Evolutionary conservation across 2,888 invertebrate genomes (phyloP), one percentile per base, ranked within the genome.

Genomic region (Limenitis camilla): DNA sequence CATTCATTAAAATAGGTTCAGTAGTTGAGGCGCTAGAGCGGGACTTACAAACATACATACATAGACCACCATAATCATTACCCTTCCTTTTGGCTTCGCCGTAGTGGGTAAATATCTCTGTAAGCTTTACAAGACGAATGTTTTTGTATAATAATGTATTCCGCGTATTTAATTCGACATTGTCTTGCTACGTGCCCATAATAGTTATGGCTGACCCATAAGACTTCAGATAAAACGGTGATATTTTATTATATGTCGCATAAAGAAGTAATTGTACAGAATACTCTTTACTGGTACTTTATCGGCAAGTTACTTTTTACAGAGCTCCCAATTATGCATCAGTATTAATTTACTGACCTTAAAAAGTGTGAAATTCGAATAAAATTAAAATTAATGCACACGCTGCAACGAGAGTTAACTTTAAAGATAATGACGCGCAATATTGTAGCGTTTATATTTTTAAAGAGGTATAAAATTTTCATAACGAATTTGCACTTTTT

Each of bases 341-440:
- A 45, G 41, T 41, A 28, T 55, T 49, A 49, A 55, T 52, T 52
- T 41, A 49, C 45, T 45, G 49, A 38, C 52, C 55, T 55, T 55
- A 49, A 55, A 50, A 52, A 49, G 55, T 55, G 55, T 52, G 55
- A 52, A 55, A 55, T 55, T 52, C 52, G 52, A 29, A 52, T 52
- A 42, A 54, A 55, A 50, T 50, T 43, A 51, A 45, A 51, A 44
- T 55, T 49, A 52, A 52, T 40, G 43, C 40, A 48, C 36, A 27
- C 55, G 10, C 43, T 48, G 48, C 40, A 51, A 55, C 40, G 44
- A 40, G 43, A 36, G 51, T 55, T 43, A 48, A 51, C 36, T 39
- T 43, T 40, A 44, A 40, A 52, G 28, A 55, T 52, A 55, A 44
- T 48, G 11, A 44, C 47, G 36, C 40, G 51, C 42, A 50, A 54